These are phyloP conservation scores for Synergus gifuensis DNA, from an alignment of 2,888 invertebrate species.

Conservation along the genomic window DNA sequence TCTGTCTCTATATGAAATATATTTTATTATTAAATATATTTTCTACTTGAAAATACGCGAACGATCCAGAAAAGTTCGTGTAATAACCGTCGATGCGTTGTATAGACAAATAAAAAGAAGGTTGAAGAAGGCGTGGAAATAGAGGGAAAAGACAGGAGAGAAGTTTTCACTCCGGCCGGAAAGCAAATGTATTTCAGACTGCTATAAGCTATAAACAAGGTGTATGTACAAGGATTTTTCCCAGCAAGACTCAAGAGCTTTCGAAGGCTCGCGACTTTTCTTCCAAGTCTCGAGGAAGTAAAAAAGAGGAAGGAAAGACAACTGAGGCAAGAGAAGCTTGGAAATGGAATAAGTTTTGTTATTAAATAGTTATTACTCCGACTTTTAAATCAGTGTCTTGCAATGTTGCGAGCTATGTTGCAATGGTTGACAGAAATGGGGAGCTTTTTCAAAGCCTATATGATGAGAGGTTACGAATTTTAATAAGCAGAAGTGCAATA, in stretches of 20 bases:
- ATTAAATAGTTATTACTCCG: conserved; percentile 66
- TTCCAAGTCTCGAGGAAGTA: conserved; percentile 36
- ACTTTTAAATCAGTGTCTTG: conserved; percentile 20
- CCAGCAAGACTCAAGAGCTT: conserved; percentile 54
- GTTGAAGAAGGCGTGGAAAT: neutral
- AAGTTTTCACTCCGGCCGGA: conserved; percentile 55
- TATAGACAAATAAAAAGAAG: conserved; percentile 4
- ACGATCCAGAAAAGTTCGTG: no score
- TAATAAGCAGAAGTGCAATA: conserved; percentile 64
- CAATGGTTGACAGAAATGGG: neutral
- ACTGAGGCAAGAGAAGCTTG: conserved; percentile 36
- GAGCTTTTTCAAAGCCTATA: neutral
- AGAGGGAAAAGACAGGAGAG: conserved; percentile 42
- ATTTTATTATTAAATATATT: neutral
- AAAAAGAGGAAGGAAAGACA: conserved; percentile 39
- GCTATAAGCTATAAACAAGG: conserved; percentile 59
- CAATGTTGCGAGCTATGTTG: neutral
- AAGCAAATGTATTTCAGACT: conserved; percentile 49
- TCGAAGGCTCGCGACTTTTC: conserved; percentile 46
- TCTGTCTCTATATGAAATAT: no score
- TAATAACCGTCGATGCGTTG: conserved; percentile 24
- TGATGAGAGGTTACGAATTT: conserved; percentile 54
- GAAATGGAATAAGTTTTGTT: conserved; percentile 70
- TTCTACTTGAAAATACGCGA: neutral
- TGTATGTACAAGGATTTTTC: conserved; percentile 57